A percentile compares a stretch with the other conserved stretches of the same genome.
Conservation (phyloP, 2,797 vertebrate genomes). For the Aplochiton taeniatus region DNA sequence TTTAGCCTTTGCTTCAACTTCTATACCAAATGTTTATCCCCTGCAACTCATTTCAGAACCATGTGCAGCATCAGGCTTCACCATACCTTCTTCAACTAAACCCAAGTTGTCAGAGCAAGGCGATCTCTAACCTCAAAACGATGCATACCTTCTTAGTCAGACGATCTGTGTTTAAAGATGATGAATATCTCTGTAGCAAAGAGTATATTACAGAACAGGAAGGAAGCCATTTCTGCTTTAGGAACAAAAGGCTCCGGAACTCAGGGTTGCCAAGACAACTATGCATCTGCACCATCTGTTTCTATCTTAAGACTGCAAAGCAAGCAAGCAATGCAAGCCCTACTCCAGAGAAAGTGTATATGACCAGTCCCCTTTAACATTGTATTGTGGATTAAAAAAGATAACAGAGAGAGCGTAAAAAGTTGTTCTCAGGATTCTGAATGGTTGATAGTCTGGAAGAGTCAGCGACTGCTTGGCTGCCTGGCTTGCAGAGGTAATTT, state of each 20-base stretch:
- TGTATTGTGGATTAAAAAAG: background rate
- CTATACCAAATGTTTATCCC: too few species aligned
- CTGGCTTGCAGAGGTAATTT: background rate
- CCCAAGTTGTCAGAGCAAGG: too few species aligned
- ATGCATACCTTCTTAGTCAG: too few species aligned
- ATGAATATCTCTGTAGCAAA: background rate
- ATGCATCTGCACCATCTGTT: background rate
- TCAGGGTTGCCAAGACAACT: conserved; percentile 16
- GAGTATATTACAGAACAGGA: background rate
- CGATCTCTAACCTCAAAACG: too few species aligned
- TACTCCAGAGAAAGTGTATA: conserved; percentile 28
- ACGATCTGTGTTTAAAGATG: background rate
- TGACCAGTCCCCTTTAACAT: background rate
- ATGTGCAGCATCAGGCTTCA: too few species aligned
- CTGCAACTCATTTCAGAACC: too few species aligned
- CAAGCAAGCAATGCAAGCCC: conserved; percentile 29
- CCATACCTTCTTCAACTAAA: too few species aligned
- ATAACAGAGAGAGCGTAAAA: background rate
- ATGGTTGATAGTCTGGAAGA: background rate
- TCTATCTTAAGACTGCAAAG: conserved; percentile 4
- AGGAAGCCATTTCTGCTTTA: conserved; percentile 25
- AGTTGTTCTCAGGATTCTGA: background rate
- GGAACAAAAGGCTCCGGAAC: conserved; percentile 1
- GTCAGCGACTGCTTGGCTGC: background rate
- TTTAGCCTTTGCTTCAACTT: too few species aligned